Evolutionary conservation across 2,888 invertebrate species (phyloP), one percentile per base, ranked within the genome.

Genomic region (Tromatobia lineatoria): DNA sequence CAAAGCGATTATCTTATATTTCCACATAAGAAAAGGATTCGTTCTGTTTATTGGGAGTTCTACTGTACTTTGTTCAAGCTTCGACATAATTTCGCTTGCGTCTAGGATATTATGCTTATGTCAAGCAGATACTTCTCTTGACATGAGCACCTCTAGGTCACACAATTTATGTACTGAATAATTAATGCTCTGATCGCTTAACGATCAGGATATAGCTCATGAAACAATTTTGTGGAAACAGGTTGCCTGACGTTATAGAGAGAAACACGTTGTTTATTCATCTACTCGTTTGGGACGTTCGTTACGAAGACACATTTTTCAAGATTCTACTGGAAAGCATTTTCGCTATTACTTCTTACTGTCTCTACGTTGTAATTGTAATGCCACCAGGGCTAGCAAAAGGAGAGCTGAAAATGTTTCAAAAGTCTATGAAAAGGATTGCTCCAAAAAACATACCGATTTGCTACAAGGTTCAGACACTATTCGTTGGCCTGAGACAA

Each of bases 231-330:
- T 23, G 10, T 54, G 66, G n/a, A 59, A 52, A 73, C 86, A 95
- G 95, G 86, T 82, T 94, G 11, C 91, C 93, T 71, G 94, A 94
- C 73, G 88, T 95, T 85, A 94, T 93, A 61, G 90, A 95, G 23
- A 92, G 95, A 13, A 96, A 96, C 89, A 95, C 95, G 0, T 89
- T 96, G 57, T 96, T 96, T 93, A 91, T 96, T 57, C 95, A 96
- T 89, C 91, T 96, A 82, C 89, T 95, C 13, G 95, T 95, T 67
- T 96, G 95, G 95, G 94, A 95, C 82, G 91, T 93, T 2, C 90
- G 91, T 0, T 95, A 94, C 87, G 90, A 89, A 4, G 86, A 89
- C 29, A 66, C 86, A 0, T 95, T 94, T 87, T 87, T 94, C 50
- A 87, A 89, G 70, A 91, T 92, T 1, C 88, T 95, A 1, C 82